These are phyloP conservation scores for Triplophysa bombifrons DNA, from an alignment of 2,797 vertebrate genomes.

Conservation along the genomic window DNA sequence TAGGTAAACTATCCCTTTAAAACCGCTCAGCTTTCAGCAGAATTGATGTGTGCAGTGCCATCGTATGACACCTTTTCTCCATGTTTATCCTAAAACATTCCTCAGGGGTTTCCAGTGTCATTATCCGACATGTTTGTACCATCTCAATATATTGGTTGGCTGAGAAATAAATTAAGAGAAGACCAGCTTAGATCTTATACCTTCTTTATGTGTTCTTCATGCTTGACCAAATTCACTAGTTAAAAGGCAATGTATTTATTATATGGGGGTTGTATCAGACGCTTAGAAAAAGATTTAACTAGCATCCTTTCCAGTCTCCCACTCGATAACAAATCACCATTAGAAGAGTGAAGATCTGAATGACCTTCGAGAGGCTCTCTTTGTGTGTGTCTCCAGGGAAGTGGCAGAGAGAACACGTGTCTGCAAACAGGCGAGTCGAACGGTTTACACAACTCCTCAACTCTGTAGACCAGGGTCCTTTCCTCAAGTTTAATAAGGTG, in stretches of 20 bases:
- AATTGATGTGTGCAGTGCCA: background rate
- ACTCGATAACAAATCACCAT: slow-evolving; percentile 6
- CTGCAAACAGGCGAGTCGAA: slow-evolving; percentile 15
- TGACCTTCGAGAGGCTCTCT: slow-evolving; percentile 26
- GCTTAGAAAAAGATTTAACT: background rate
- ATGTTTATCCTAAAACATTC: slow-evolving; percentile 29
- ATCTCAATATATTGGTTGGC: background rate
- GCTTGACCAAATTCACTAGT: background rate
- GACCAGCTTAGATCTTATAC: background rate
- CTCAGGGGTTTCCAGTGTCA: background rate
- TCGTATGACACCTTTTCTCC: slow-evolving; percentile 9
- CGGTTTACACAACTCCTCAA: slow-evolving; percentile 36
- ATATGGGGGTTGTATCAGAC: slow-evolving; percentile 3
- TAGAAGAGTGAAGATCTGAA: slow-evolving; percentile 16
- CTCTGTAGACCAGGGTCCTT: slow-evolving; percentile 35
- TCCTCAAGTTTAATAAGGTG: slow-evolving; percentile 25
- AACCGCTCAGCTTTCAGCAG: background rate
- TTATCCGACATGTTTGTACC: background rate
- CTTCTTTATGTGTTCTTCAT: background rate
- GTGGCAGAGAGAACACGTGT: slow-evolving; percentile 27
- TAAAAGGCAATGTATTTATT: background rate
- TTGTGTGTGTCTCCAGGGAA: slow-evolving; percentile 12
- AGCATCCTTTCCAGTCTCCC: background rate
- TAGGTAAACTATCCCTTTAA: background rate
- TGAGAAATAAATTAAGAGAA: background rate